Evolutionary conservation across 2,113 vertebrate species (phyloP), one percentile per base, ranked within the genome.

Genomic region (Brachypteracias leptosomus): DNA sequence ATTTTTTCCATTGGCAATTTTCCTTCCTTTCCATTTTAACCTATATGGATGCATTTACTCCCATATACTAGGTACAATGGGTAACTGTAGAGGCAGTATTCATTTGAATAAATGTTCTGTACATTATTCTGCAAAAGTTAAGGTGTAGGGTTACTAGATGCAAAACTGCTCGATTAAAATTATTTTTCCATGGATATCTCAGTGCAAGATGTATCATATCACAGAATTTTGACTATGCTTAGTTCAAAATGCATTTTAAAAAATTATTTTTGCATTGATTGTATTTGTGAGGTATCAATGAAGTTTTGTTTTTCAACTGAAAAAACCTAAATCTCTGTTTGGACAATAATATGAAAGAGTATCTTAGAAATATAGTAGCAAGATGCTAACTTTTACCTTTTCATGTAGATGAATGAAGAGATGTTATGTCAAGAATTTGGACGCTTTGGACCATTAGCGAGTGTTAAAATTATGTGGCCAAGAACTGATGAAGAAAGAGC

Each of bases 381-480:
- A 63, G 51, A 71, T 68, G 9, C n/a, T 91, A 28, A 80, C 65
- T 92, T 71, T 92, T 83, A 42, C 16, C 52, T 90, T 36, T 80
- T 89, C 57, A 16, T 85, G 42, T 77, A 99, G 99, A 99, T 99
- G 99, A 99, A 99, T 66, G 99, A 99, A 97, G 99, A 99, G 97
- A 99, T 99, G 99, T 96, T 99, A 58, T 99, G 99, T 96, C 99
- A 99, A 95, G 99, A 99, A 96, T 99, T 99, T 98, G 99, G 99
- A 62, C 98, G 99, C 70, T 99, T 99, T 89, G 99, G 99, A 67
- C 99, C 99, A 2, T 97, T 99, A 97, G 99, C 99, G 8, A 99
- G 99, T 90, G 99, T 99, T 95, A 99, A 99, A 98, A 99, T 99
- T 96, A 99, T 99, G 99, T 99, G 99, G 99, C 99, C 99, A 22